Base-by-base conservation (phyloP, 2,888 invertebrate genomes). In the Invenusta paracnida region DNA sequence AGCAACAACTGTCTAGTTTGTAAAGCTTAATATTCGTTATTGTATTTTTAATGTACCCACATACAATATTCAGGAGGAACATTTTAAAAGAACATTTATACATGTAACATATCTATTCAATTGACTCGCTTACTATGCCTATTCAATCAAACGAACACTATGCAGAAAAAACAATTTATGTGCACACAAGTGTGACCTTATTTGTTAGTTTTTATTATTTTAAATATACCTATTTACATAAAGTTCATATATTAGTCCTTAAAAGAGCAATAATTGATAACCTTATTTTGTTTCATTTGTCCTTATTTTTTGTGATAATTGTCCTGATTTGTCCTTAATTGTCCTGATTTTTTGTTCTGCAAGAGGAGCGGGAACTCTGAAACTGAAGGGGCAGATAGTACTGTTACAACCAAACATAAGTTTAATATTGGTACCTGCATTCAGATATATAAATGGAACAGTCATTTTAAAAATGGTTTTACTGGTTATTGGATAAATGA, bases 311-410 rank as follows among this genome's bases (percentile, higher is more conserved):
- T 48, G n/a, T n/a, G n/a, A n/a, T n/a, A n/a, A n/a, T n/a, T 73
- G 11, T 73, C 11, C 25, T 73, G 73, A 73, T n/a, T 73, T 73
- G 73, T 73, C 73, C 73, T 73, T 73, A 73, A 73, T 73, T 73
- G 73, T 73, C 73, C 27, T 73, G 73, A 73, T 73, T 73, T 73
- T 73, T 73, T 73, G 73, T 73, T 73, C 73, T 73, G 73, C 73
- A 73, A 73, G 73, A 73, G 73, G 73, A 5, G 73, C 73, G 27
- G 17, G 73, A 73, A 23, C 73, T 23, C 17, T 73, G 73, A n/a
- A n/a, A n/a, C n/a, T n/a, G n/a, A n/a, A n/a, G n/a, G n/a, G n/a
- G n/a, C n/a, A n/a, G n/a, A n/a, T n/a, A n/a, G n/a, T n/a, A n/a
- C n/a, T n/a, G n/a, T n/a, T n/a, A n/a, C n/a, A n/a, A n/a, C n/a